phyloP scores from a whole-genome alignment of 2,888 invertebrate species.

The Caenorhabditis drosophilae region DNA sequence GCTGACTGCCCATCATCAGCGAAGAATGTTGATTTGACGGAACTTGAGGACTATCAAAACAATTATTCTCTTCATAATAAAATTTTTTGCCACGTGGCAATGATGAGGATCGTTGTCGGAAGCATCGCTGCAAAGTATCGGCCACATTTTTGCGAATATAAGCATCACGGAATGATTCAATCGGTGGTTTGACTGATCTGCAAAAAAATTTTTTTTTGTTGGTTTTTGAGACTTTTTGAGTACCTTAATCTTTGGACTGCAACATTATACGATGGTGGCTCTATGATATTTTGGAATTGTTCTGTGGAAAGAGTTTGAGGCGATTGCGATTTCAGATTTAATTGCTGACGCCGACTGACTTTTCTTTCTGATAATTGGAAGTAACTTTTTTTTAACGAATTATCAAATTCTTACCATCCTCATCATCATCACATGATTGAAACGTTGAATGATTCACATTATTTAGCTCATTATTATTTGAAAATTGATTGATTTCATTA shows the following conservation, averaged over 20 bases:
- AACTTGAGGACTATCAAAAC: slow-evolving; percentile 14
- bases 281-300: slow-evolving; percentile 41
- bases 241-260: slow-evolving; percentile 46
- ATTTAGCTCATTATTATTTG: too few species aligned
- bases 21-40: slow-evolving; percentile 12
- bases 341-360: slow-evolving; percentile 23
- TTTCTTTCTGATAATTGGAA: slow-evolving; percentile 24
- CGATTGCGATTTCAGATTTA: slow-evolving; percentile 29
- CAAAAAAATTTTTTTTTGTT: slow-evolving; percentile 3
- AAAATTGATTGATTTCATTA: too few species aligned
- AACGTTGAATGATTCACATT: too few species aligned
- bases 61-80: slow-evolving; percentile 33
- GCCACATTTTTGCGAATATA: slow-evolving; percentile 48
- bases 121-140: slow-evolving; percentile 38
- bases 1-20: slow-evolving; percentile 19
- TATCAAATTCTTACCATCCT: too few species aligned
- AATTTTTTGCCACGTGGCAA: slow-evolving; percentile 46
- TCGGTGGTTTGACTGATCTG: slow-evolving; percentile 28
- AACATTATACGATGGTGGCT: slow-evolving; percentile 50
- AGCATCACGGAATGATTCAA: slow-evolving; percentile 49
- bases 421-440: too few species aligned
- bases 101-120: slow-evolving; percentile 51
- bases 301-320: slow-evolving; percentile 42
- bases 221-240: not conserved
- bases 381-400: too few species aligned